A percentile compares a stretch with the other conserved stretches of the same genome.
Conservation (phyloP, 2,797 vertebrate species). For the Thripadectes ignobilis region DNA sequence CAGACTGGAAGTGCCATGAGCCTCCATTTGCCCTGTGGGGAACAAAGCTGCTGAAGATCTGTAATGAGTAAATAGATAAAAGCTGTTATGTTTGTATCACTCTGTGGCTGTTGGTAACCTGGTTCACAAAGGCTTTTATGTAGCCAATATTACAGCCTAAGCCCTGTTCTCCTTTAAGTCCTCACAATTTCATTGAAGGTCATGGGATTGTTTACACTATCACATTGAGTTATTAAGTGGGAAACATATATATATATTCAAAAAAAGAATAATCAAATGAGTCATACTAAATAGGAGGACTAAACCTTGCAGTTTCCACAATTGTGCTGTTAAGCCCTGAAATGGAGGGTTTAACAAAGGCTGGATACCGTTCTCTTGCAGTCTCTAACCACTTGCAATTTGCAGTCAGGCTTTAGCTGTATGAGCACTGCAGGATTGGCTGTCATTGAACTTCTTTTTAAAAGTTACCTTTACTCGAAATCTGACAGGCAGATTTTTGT, state of each 20-base stretch:
- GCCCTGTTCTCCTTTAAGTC: neutral
- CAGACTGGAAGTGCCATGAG: neutral
- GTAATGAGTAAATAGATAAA: neutral
- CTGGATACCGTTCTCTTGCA: neutral
- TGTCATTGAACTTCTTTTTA: neutral
- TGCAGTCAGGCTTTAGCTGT: neutral
- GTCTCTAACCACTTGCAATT: neutral
- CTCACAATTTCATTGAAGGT: neutral
- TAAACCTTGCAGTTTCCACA: neutral
- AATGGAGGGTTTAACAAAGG: slow-evolving; percentile 22
- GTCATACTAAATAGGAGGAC: neutral
- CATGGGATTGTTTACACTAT: neutral
- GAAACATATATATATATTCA: neutral
- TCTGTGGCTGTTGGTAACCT: neutral
- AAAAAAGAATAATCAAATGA: neutral
- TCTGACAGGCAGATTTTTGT: neutral
- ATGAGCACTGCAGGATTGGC: neutral
- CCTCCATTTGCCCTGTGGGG: neutral
- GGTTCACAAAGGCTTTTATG: neutral
- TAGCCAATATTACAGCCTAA: neutral
- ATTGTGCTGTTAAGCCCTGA: neutral
- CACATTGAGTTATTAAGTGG: neutral
- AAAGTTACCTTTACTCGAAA: neutral
- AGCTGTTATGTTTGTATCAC: neutral
- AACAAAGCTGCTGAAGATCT: neutral